phyloP scores from a whole-genome alignment of 2,113 vertebrate species.

The Osmerus mordax region DNA sequence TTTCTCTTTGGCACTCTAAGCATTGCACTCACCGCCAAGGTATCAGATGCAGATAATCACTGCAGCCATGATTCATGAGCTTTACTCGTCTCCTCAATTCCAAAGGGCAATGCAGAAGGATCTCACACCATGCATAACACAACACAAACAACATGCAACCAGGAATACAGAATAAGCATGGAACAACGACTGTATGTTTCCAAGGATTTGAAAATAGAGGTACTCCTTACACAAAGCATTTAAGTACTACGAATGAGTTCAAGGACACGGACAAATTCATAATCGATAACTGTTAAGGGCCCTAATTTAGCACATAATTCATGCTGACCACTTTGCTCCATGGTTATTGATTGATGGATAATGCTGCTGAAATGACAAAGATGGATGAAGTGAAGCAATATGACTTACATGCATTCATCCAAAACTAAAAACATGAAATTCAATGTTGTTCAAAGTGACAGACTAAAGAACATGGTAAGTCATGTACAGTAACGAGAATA shows the following conservation, averaged over 20 bases:
- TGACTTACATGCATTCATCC: conserved; percentile 32
- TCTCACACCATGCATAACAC: conserved; percentile 26
- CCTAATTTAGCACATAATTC: conserved; percentile 65
- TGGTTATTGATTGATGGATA: conserved; percentile 59
- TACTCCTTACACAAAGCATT: conserved; percentile 39
- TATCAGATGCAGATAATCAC: conserved; percentile 42
- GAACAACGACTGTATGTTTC: not conserved
- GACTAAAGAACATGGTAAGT: no score
- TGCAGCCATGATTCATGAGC: conserved; percentile 39
- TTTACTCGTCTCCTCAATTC: conserved; percentile 29
- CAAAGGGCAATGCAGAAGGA: conserved; percentile 42
- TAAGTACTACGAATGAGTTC: conserved; percentile 43
- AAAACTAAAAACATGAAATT: not conserved
- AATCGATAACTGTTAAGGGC: conserved; percentile 67
- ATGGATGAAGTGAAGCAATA: conserved; percentile 42
- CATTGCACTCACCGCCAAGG: conserved; percentile 26
- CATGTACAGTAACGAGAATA: not conserved
- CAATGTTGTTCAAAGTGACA: no score
- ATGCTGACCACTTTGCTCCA: conserved; percentile 59
- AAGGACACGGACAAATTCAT: conserved; percentile 62
- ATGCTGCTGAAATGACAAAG: conserved; percentile 52
- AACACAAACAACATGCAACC: conserved; percentile 17
- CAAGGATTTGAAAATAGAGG: conserved; percentile 29
- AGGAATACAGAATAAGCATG: conserved; percentile 27
- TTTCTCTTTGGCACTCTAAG: conserved; percentile 39